Base-by-base conservation (phyloP, 2,113 vertebrate species). In the Clarias macrocephalus region DNA sequence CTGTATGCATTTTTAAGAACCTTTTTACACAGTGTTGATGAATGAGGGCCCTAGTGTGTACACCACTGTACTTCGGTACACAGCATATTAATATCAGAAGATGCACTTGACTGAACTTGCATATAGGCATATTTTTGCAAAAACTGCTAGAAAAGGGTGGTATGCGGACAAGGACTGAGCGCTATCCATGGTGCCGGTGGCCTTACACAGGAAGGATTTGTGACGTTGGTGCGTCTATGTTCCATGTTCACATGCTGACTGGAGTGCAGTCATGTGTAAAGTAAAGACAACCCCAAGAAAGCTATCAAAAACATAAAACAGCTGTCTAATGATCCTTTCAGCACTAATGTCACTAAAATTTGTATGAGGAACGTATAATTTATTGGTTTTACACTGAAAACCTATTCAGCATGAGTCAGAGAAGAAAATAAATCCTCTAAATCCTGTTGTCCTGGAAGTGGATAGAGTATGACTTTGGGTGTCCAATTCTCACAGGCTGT, bases 91-190 rank as follows among this genome's bases (percentile, higher is more conserved):
- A 33, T 59, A 88, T 91, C 87, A 89, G 85, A 66, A 83, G 89
- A 90, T 86, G 89, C 92, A 93, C 91, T 92, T 93, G 92, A 91
- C 90, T 93, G 92, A 94, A 93, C 93, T 88, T 89, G 76, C 88
- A 90, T 23, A 54, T 25, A 90, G 88, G 87, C 90, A 82, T 52
- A 72, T 65, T 83, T n/a, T 30, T 28, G 7, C 59, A 73, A 88
- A 92, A 89, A 85, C 87, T 83, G 89, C 87, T 89, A 68, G 87
- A 89, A 86, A 89, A 21, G 25, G 92, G 88, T 89, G 87, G 87
- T 88, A 86, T 88, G 52, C 88, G 93, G 89, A 88, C 84, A 85
- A 68, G 77, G 73, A 89, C 92, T 48, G 70, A 89, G 87, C 84
- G 90, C 89, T 88, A 92, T 85, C 60, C 68, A 81, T 73, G 57